These are phyloP conservation scores for Coranthus polyacanthus DNA, from an alignment of 2,797 vertebrate genomes.

Conservation along the genomic window DNA sequence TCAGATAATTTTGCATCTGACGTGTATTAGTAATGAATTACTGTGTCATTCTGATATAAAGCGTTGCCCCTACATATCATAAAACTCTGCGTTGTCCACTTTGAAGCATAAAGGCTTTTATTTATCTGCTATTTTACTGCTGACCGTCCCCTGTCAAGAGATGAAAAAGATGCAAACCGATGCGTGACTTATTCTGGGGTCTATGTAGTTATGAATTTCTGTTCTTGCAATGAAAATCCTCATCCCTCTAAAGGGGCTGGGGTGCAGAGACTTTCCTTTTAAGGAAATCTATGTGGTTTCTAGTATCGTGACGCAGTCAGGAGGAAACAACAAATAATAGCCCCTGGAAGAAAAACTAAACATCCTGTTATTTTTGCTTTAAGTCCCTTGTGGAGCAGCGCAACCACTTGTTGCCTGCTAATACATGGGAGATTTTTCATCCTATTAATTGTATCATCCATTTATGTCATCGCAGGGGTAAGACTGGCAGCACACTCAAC, in stretches of 20 bases:
- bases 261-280: conserved; percentile 64
- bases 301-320: conserved; percentile 51
- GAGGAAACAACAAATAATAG: conserved; percentile 53
- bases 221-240: conserved; percentile 7
- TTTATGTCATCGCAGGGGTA: too few relatives aligned
- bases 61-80: too few relatives aligned
- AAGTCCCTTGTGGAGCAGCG: background rate
- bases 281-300: conserved; percentile 76
- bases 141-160: too few relatives aligned
- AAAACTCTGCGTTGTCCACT: too few relatives aligned
- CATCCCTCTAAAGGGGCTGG: conserved; percentile 23
- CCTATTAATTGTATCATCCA: accelerated
- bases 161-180: background rate
- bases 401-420: background rate
- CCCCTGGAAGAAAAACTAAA: conserved; percentile 27
- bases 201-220: conserved; percentile 9
- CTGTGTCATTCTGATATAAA: too few relatives aligned
- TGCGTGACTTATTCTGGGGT: background rate
- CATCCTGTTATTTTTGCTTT: background rate
- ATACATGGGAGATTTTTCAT: too few relatives aligned
- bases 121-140: too few relatives aligned
- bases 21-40: too few relatives aligned
- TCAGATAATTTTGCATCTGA: too few relatives aligned
- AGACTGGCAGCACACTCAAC: too few relatives aligned
- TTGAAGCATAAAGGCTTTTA: too few relatives aligned